These are phyloP conservation scores for Lagodon rhomboides DNA, from an alignment of 2,797 vertebrate species.

Conservation along the genomic window DNA sequence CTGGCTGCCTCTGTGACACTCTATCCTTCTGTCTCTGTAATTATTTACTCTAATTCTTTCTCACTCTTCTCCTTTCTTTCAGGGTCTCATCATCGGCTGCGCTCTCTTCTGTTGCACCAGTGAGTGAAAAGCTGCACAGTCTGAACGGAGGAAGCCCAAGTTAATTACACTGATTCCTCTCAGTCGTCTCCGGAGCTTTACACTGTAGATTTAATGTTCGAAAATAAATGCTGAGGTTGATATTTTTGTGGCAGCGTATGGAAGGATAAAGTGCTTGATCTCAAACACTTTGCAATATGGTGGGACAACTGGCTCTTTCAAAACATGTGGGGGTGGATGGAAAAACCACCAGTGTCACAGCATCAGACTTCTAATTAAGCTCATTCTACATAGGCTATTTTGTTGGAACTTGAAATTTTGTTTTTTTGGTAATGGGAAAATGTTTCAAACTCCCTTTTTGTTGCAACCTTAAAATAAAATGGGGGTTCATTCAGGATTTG, in stretches of 20 bases:
- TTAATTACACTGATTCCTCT: constrained; percentile 23
- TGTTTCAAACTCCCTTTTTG: background rate
- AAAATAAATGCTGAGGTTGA: background rate
- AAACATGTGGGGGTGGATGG: background rate
- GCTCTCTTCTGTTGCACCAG: constrained; percentile 6
- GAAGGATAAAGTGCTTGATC: background rate
- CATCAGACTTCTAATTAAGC: background rate
- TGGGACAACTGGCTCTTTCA: background rate
- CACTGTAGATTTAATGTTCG: background rate
- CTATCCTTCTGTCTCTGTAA: constrained; percentile 15
- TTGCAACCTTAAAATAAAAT: too few species aligned
- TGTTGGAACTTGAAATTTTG: background rate
- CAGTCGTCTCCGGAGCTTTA: background rate
- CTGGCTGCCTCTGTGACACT: constrained; percentile 16
- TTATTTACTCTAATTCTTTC: constrained; percentile 17
- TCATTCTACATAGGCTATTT: background rate
- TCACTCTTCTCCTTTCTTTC: background rate
- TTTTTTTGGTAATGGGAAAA: background rate
- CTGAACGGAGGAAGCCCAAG: background rate
- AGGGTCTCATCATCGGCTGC: constrained; percentile 1
- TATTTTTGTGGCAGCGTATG: constrained; percentile 1
- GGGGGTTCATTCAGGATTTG: too few species aligned
- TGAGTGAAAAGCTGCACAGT: background rate
- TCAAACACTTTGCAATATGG: constrained; percentile 6
- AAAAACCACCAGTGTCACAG: background rate